Evolutionary conservation across 2,113 vertebrate genomes (phyloP).

Genomic region (Puma concolor): DNA sequence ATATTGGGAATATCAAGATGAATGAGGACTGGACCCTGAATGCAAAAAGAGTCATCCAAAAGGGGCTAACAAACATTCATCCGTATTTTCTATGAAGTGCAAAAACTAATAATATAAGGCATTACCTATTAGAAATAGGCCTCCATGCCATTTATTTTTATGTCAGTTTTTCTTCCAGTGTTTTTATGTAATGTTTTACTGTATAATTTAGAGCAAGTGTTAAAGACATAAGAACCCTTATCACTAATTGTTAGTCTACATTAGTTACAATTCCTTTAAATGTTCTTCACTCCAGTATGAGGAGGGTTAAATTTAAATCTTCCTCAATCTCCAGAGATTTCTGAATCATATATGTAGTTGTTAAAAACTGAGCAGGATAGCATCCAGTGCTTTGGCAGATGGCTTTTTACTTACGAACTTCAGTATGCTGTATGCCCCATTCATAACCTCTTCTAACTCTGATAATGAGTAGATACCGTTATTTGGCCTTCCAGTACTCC

Average conservation of each 20-base stretch:
- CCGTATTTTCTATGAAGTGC: neutral
- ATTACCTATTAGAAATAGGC: neutral
- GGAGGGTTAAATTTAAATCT: neutral
- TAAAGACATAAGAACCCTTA: neutral
- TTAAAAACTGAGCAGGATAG: neutral
- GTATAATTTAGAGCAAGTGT: neutral
- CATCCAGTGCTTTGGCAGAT: neutral
- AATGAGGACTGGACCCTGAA: neutral
- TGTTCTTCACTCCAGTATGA: neutral
- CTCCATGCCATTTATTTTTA: neutral
- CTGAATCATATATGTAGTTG: neutral
- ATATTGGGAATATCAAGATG: neutral
- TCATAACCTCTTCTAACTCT: neutral
- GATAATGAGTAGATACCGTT: neutral
- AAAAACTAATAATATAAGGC: neutral
- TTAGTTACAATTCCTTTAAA: neutral
- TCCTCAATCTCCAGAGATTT: neutral
- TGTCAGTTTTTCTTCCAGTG: neutral
- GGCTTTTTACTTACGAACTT: neutral
- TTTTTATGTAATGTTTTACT: conserved; percentile 7
- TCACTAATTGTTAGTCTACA: neutral
- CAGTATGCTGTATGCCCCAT: neutral
- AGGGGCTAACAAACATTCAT: neutral
- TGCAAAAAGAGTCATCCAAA: neutral
- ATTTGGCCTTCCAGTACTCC: neutral